These are phyloP conservation scores for Hephaestus fuliginosus DNA, from an alignment of 2,797 vertebrate species.

Conservation along the genomic window DNA sequence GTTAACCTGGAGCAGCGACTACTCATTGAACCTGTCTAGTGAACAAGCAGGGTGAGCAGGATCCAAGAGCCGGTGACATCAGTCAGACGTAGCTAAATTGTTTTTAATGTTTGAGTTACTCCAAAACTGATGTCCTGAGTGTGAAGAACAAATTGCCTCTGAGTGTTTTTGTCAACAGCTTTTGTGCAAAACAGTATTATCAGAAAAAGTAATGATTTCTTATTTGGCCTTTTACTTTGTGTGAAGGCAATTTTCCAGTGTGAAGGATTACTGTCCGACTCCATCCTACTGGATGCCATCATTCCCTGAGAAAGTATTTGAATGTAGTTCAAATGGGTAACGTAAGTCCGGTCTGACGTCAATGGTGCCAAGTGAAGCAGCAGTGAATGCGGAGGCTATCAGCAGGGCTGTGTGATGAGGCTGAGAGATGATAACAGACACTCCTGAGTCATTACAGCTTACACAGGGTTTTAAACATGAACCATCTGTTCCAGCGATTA, in stretches of 20 bases:
- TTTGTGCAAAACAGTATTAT: neutral
- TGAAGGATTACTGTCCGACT: neutral
- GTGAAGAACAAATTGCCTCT: neutral
- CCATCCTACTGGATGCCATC: neutral
- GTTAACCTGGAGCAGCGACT: slow-evolving; percentile 3
- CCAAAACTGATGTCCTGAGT: slow-evolving; percentile 4
- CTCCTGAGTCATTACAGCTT: slow-evolving; percentile 79
- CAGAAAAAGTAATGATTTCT: neutral
- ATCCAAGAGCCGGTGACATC: neutral
- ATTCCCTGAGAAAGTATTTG: slow-evolving; percentile 31
- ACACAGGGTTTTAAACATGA: slow-evolving; percentile 78
- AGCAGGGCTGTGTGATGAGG: slow-evolving; percentile 33
- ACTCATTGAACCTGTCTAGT: neutral
- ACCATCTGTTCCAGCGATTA: slow-evolving; percentile 82
- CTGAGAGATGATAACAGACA: slow-evolving; percentile 69
- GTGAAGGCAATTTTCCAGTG: neutral
- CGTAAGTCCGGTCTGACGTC: slow-evolving; percentile 42
- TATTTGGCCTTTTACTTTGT: neutral
- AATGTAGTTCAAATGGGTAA: slow-evolving; percentile 38
- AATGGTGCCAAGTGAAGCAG: slow-evolving; percentile 26
- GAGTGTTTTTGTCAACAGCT: neutral
- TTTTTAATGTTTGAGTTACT: slow-evolving; percentile 12
- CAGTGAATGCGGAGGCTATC: slow-evolving; percentile 50
- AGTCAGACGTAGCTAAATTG: neutral
- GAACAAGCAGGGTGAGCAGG: neutral